Evolutionary conservation across 2,888 invertebrate genomes (phyloP).

Genomic region (Ophion slaviceki): DNA sequence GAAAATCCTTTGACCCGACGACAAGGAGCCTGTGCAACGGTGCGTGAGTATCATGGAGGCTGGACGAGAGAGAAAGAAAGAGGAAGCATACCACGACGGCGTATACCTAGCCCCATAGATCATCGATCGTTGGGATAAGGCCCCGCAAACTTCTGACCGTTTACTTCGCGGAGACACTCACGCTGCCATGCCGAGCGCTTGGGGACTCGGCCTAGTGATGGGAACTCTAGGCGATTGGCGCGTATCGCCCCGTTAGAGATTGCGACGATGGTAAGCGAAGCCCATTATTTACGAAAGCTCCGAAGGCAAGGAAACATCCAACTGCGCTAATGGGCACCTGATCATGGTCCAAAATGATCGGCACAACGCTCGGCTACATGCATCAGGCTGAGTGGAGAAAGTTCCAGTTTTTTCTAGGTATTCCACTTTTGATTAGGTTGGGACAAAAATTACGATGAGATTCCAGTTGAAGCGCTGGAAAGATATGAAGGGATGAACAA

Average conservation of each 20-base stretch:
- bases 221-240: conserved; percentile 36
- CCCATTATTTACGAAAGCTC: conserved; percentile 14
- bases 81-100: conserved; percentile 29
- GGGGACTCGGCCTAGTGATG: conserved; percentile 42
- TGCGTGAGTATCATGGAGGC: conserved; percentile 27
- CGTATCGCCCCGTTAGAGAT: conserved; percentile 48
- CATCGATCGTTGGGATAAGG: conserved; percentile 63
- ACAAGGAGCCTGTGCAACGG: conserved; percentile 43
- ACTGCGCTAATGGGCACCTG: neutral
- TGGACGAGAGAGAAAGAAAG: neutral
- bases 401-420: too few relatives aligned
- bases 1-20: conserved; percentile 73
- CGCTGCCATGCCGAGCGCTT: conserved; percentile 31
- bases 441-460: too few relatives aligned
- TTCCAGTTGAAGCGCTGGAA: too few relatives aligned
- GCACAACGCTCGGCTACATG: neutral
- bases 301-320: conserved; percentile 3
- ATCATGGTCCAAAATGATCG: neutral
- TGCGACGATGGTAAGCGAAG: conserved; percentile 15
- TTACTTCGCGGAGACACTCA: conserved; percentile 51
- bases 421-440: too few relatives aligned
- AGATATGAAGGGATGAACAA: too few relatives aligned
- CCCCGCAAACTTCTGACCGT: conserved; percentile 51
- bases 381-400: too few relatives aligned
- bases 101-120: conserved; percentile 56